These are phyloP conservation scores for Lophochroa leadbeateri DNA, from an alignment of 2,113 vertebrate genomes.

Conservation along the genomic window DNA sequence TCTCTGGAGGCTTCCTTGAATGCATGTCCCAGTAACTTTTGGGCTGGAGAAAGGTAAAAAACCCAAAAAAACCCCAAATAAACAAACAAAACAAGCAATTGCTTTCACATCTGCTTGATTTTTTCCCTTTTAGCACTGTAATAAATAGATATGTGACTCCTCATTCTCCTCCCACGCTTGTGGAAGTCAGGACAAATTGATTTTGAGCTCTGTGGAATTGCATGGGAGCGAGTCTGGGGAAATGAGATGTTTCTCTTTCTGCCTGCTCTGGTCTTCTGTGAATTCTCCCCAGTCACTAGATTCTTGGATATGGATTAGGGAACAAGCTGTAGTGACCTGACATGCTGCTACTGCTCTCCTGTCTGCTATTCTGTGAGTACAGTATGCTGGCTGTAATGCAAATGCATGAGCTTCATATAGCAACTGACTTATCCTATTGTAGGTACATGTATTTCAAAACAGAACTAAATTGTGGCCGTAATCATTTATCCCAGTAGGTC, in stretches of 20 bases:
- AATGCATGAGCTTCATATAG: background rate
- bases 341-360: background rate
- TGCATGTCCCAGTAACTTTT: background rate
- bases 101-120: background rate
- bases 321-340: background rate
- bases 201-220: background rate
- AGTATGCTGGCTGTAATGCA: background rate
- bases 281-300: background rate
- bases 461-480: background rate
- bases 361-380: background rate
- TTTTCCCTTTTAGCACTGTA: background rate
- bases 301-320: background rate
- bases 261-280: background rate
- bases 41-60: background rate
- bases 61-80: accelerated
- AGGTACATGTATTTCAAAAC: background rate
- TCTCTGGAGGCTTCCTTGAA: background rate
- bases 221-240: background rate
- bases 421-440: background rate
- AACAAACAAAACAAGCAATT: background rate
- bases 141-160: background rate
- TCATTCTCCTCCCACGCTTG: background rate
- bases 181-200: background rate
- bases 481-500: background rate
- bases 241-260: background rate